These are phyloP conservation scores for Luperina nickerlii DNA, from an alignment of 2,888 invertebrate species.

Conservation along the genomic window DNA sequence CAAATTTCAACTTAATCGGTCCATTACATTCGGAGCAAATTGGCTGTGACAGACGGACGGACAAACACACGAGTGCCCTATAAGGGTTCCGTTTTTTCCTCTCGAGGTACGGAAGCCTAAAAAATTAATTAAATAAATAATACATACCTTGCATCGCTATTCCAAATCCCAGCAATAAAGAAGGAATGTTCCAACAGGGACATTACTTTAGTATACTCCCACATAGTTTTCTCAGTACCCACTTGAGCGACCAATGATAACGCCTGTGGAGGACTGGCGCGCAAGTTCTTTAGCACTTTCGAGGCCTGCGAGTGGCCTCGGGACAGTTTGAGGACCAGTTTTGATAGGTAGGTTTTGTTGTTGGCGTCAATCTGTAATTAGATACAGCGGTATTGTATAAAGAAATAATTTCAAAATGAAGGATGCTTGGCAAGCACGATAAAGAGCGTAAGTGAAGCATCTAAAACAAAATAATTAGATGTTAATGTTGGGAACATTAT, in stretches of 20 bases:
- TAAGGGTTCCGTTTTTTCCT: too few species aligned
- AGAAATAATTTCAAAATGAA: too few species aligned
- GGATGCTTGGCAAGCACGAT: too few species aligned
- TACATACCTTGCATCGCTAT: constrained; percentile 81
- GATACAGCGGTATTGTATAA: too few species aligned
- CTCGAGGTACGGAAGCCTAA: too few species aligned
- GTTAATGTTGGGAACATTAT: too few species aligned
- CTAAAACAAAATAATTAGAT: too few species aligned
- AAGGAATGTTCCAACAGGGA: constrained; percentile 87
- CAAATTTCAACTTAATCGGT: too few species aligned
- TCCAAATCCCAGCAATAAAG: constrained; percentile 87
- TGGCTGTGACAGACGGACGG: too few species aligned
- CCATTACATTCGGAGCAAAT: too few species aligned
- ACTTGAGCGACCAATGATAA: constrained; percentile 86
- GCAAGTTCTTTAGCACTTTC: constrained; percentile 84
- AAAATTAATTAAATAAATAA: not conserved
- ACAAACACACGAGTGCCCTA: too few species aligned
- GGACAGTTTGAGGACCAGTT: constrained; percentile 85
- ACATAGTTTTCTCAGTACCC: constrained; percentile 85
- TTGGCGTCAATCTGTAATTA: constrained; percentile 85
- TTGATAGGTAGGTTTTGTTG: constrained; percentile 86
- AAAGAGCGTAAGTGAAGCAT: too few species aligned
- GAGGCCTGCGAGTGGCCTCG: constrained; percentile 85
- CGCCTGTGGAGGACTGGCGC: constrained; percentile 83
- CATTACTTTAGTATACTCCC: constrained; percentile 87